Evolutionary conservation across 1,140 invertebrate species (phyloP), one percentile per base, ranked within the genome.

Genomic region (Drosophila bipectinata): DNA sequence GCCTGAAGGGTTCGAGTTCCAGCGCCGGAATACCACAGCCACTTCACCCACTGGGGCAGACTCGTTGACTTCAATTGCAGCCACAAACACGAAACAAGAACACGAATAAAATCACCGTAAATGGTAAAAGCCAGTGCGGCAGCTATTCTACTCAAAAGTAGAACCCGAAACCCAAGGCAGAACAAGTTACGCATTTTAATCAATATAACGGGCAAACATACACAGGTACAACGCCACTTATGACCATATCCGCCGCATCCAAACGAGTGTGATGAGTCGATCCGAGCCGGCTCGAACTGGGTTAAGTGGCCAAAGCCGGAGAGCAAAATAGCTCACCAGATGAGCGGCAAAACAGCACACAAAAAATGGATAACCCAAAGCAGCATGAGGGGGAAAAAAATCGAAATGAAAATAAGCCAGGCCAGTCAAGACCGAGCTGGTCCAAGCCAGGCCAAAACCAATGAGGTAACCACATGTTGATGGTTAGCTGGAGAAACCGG

Each of bases 131-230:
- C 66, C 28, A 28, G 21, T 15, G 47, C 9, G 21, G 26, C 45
- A 58, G 45, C 47, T 60, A 30, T 49, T 37, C 37, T 21, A 55
- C 55, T 53, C 61, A 79, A 37, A 84, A 73, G 81, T 80, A 88
- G 83, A 89, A 89, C 68, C 67, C 84, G 41, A 57, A 73, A 37
- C 39, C 59, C 52, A 76, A 81, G 54, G 44, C 66, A 79, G 79
- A 90, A 90, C 85, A 52, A 87, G 85, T 82, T 81, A 83, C 79
- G 79, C 71, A 89, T 90, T 84, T 88, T 72, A 89, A 84, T 88
- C 83, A 77, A 90, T 88, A 75, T 83, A 90, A 90, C 88, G 83
- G 82, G 49, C 54, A 72, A n/a, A 61, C 12, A 53, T 1, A 32
- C n/a, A 56, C 51, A 55, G 61, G 10, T 30, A 68, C 32, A 32